phyloP scores from a whole-genome alignment of 2,113 vertebrate genomes.

The Terrapene triunguis region DNA sequence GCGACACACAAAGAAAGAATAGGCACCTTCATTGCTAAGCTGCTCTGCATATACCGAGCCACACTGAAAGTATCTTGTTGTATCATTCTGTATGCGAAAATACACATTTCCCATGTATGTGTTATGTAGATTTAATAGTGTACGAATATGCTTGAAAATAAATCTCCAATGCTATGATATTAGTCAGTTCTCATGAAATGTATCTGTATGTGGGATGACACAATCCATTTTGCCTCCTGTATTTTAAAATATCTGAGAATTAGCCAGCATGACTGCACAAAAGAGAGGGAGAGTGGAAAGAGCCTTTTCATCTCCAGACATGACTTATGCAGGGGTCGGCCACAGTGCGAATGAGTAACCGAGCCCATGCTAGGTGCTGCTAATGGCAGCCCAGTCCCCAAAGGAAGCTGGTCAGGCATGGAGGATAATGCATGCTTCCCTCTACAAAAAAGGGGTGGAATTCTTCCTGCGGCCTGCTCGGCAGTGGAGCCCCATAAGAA shows the following conservation, averaged over 20 bases:
- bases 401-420: background rate
- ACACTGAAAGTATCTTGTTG: background rate
- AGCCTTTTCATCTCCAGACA: background rate
- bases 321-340: fast-evolving
- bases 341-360: fast-evolving
- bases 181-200: background rate
- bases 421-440: background rate
- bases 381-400: background rate
- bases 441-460: background rate
- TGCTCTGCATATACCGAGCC: background rate
- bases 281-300: background rate
- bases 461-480: background rate
- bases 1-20: background rate
- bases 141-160: background rate
- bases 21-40: background rate
- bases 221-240: fast-evolving
- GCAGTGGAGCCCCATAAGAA: background rate
- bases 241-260: background rate
- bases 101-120: background rate
- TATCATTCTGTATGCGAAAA: background rate
- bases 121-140: background rate
- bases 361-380: background rate
- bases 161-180: background rate
- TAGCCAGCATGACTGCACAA: background rate
- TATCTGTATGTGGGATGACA: background rate